Base-by-base conservation (phyloP, 2,888 invertebrate genomes). In the Ceriagrion tenellum region DNA sequence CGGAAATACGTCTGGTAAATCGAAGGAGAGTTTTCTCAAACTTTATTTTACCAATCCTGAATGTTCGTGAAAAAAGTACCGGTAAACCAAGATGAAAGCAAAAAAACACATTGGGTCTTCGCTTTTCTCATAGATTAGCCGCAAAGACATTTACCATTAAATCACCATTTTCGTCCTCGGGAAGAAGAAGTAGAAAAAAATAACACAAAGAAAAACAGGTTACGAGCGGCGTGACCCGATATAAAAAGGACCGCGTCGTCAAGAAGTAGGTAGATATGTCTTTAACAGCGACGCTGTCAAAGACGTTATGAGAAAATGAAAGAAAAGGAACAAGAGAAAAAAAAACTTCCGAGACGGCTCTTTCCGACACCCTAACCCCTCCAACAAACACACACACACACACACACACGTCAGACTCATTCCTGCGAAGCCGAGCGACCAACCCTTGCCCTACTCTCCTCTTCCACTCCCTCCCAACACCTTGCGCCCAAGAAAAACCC, bases 201-300 rank as follows among this genome's bases (percentile, higher is more conserved):
- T 59, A n/a, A n/a, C n/a, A 16, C 81, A 81, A 47, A 47, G 35
- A 81, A 81, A 69, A 81, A 81, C 13, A 35, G 81, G 30, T 81
- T 81, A 81, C 30, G 81, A 81, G 16, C 81, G 35, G 35, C 35
- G 81, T 35, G 81, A 35, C 35, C 81, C 35, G 35, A 23, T 81
- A 35, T 81, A 81, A 81, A 81, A 81, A 81, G 35, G 81, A 35
- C 69, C 69, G 69, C n/a, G n/a, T 69, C 69, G 69, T 69, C 26
- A 26, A 69, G 69, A 69, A 26, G n/a, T 69, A 69, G 12, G 47
- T 47, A 69, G 12, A 8, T 47, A 47, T 47, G 81, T 81, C 81
- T 81, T 30, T 81, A 81, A 35, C 81, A 35, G 81, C 35, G 81
- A 81, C 81, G 16, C 81, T 81, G 30, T 81, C 81, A 81, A 81